Evolutionary conservation across 1,140 invertebrate genomes (phyloP).

Genomic region (Drosophila azteca): DNA sequence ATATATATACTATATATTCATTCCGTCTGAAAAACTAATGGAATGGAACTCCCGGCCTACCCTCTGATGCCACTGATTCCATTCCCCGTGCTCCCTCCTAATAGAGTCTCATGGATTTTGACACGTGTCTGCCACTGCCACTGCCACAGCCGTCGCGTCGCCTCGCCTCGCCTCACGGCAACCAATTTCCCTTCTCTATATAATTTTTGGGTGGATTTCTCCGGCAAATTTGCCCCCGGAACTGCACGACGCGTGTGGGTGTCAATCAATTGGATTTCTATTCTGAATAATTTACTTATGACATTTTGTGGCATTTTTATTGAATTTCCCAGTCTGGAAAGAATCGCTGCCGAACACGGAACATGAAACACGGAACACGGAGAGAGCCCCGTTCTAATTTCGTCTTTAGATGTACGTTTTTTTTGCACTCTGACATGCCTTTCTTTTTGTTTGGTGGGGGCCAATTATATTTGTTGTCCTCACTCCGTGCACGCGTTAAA

Average conservation of each 20-base stretch:
- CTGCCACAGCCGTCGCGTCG: too few relatives aligned
- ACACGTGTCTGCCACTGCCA: conserved; percentile 51
- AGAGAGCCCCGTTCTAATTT: conserved; percentile 1
- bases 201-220: conserved; percentile 51
- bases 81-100: conserved; percentile 9
- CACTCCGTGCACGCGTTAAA: conserved; percentile 65
- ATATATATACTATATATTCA: conserved; percentile 1
- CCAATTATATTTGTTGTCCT: conserved; percentile 41
- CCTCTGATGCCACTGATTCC: too few relatives aligned
- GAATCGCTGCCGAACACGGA: neutral
- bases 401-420: neutral
- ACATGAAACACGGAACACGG: too few relatives aligned
- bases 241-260: conserved; percentile 68
- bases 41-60: neutral
- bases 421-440: neutral
- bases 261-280: conserved; percentile 73
- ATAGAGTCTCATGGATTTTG: conserved; percentile 37
- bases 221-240: conserved; percentile 54
- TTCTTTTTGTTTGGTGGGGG: neutral
- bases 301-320: conserved; percentile 66
- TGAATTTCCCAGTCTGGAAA: conserved; percentile 42
- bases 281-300: conserved; percentile 80
- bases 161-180: conserved; percentile 16
- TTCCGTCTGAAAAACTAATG: conserved; percentile 33
- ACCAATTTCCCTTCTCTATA: conserved; percentile 44